These are phyloP conservation scores for Eristalis pertinax DNA, from an alignment of 2,888 invertebrate genomes.

Conservation along the genomic window DNA sequence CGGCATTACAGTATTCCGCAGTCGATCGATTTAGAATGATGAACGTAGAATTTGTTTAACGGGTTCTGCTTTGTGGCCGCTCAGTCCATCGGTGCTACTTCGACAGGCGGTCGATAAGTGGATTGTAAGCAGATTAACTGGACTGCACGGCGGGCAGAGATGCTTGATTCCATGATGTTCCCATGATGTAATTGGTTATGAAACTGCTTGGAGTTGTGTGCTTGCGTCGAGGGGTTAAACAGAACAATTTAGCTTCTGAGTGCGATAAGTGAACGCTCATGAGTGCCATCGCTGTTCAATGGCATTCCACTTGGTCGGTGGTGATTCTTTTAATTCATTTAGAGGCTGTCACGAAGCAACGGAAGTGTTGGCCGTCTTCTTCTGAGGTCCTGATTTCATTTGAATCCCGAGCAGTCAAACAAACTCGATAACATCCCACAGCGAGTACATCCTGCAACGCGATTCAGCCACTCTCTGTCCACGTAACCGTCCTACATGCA, in stretches of 20 bases:
- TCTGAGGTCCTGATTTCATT: too few relatives aligned
- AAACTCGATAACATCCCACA: too few relatives aligned
- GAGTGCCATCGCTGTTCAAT: not conserved
- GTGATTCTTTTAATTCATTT: not conserved
- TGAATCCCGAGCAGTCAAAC: too few relatives aligned
- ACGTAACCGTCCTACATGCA: too few relatives aligned
- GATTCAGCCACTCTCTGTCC: too few relatives aligned
- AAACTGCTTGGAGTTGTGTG: not conserved
- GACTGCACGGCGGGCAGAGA: not conserved
- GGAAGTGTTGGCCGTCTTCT: too few relatives aligned
- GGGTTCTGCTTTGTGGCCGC: slow-evolving; percentile 3
- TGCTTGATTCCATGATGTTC: not conserved
- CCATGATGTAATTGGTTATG: slow-evolving; percentile 7
- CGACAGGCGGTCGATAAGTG: slow-evolving; percentile 11
- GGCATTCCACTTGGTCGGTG: not conserved
- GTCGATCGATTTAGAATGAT: slow-evolving; percentile 32
- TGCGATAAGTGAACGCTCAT: not conserved
- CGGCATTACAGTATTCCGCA: slow-evolving; percentile 44
- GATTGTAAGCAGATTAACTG: not conserved
- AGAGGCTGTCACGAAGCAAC: not conserved
- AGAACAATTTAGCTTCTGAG: not conserved
- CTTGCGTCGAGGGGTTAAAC: not conserved
- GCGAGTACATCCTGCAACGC: too few relatives aligned
- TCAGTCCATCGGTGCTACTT: not conserved
- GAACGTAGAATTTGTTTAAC: slow-evolving; percentile 22